Base-by-base conservation (phyloP, 2,888 invertebrate species). In the Rhagonycha lutea region DNA sequence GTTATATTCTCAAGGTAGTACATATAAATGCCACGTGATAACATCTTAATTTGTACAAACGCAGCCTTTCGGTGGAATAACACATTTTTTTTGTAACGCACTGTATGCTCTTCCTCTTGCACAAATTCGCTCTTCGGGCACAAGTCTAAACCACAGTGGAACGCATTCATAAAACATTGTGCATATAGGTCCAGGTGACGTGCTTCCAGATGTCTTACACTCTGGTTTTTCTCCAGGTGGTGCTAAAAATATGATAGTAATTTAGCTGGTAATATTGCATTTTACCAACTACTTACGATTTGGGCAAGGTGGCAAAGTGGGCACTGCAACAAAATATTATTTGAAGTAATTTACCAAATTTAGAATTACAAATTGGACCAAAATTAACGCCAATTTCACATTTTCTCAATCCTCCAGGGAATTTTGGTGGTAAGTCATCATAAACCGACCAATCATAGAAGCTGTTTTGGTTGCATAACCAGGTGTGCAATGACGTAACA, bases 101-200 rank as follows among this genome's bases (percentile, higher is more conserved):
- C 78, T 76, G 28, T 72, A 79, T 9, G 69, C 71, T 14, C 47
- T 68, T 63, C 79, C 79, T 23, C n/a, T 65, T 10, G 14, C 1
- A 47, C 79, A 79, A 7, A 11, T 32, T 24, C 23, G 29, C 68
- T 76, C 60, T 32, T 75, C 63, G 3, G 68, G 28, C 18, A 73
- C 76, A 32, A 65, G 74, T 70, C 73, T 68, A 47, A 73, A 76
- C 79, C 77, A 78, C 11, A 74, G 61, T 14, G 69, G 47, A 4
- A 78, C 26, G 32, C 79, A 79, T 62, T 76, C 69, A 18, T 75
- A 79, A 70, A 75, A 79, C 29, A 47, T 68, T 3, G 14, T 69
- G 24, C 79, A 79, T 7, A 12, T 24, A 9, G 77, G 62, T 18
- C 73, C 79, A 12, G 78, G 76, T 18, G 68, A 61, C 0, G 18